Evolutionary conservation across 37 sponge, comb jelly and placozoan genomes (phyloP).

Genomic region (Halichondria panicea): DNA sequence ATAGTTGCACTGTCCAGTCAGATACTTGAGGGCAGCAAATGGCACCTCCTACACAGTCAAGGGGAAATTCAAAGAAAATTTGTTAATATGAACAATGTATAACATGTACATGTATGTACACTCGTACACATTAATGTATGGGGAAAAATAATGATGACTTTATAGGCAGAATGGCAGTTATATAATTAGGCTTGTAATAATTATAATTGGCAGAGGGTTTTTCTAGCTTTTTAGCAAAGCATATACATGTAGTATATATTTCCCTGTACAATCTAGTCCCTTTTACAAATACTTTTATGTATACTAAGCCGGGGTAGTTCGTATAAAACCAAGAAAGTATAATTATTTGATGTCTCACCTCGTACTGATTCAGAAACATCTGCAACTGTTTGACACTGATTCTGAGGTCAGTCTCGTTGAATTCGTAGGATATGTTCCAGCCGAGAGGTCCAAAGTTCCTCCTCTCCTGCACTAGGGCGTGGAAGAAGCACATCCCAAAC

Average conservation of each 20-base stretch:
- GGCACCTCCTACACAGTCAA: constrained; percentile 77
- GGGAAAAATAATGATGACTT: neutral
- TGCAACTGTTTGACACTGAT: constrained; percentile 94
- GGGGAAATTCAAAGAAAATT: neutral
- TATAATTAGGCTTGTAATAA: neutral
- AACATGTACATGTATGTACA: too few species aligned
- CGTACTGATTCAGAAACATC: constrained; percentile 99
- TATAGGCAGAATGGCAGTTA: neutral
- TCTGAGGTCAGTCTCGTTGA: constrained; percentile 99
- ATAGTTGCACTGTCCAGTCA: constrained; percentile 99
- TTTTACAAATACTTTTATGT: neutral
- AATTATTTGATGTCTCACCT: constrained; percentile 47
- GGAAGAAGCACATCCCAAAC: constrained; percentile 99
- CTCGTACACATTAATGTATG: neutral
- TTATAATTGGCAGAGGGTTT: neutral
- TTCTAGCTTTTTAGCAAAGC: neutral
- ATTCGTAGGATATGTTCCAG: constrained; percentile 99
- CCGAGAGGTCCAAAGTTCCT: constrained; percentile 96
- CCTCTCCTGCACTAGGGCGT: constrained; percentile 95
- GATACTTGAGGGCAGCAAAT: constrained; percentile 90
- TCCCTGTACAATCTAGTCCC: neutral
- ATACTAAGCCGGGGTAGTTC: neutral
- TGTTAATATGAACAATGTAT: too few species aligned
- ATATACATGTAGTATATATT: neutral
- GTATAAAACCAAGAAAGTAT: neutral